Evolutionary conservation across 2,113 vertebrate genomes (phyloP).

Genomic region (Limnothrissa miodon): DNA sequence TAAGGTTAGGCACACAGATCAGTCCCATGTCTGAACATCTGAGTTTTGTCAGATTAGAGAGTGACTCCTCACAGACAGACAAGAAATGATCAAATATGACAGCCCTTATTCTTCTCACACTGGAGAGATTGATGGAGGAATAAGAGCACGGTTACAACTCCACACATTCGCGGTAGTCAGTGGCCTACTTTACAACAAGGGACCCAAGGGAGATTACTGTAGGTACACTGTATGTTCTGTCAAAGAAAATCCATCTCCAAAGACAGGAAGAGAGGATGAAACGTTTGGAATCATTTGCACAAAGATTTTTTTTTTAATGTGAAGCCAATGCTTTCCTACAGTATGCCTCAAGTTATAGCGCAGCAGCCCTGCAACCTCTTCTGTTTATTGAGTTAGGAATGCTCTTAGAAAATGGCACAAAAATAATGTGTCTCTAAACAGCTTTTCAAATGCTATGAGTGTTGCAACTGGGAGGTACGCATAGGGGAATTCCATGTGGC

Average conservation of each 20-base stretch:
- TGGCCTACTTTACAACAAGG: slow-evolving; percentile 10
- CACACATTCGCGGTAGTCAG: slow-evolving; percentile 31
- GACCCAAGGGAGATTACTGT: slow-evolving; percentile 1
- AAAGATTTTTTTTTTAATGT: neutral
- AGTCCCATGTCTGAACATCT: neutral
- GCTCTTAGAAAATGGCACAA: neutral
- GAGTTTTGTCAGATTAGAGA: slow-evolving; percentile 28
- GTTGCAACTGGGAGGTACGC: neutral
- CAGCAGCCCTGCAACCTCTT: neutral
- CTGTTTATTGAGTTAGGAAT: neutral
- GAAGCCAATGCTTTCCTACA: neutral
- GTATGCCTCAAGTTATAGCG: neutral
- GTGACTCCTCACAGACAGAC: slow-evolving; percentile 36
- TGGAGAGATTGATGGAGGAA: slow-evolving; percentile 47
- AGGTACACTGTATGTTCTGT: slow-evolving; percentile 4
- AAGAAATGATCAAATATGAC: slow-evolving; percentile 43
- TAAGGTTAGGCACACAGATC: slow-evolving; percentile 5
- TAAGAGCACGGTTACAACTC: neutral
- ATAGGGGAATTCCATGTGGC: neutral
- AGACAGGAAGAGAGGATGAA: neutral
- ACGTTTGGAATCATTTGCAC: neutral
- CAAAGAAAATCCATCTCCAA: neutral
- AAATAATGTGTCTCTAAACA: neutral
- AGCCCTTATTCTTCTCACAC: slow-evolving; percentile 36
- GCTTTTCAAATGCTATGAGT: neutral